Conservation (phyloP, 1,140 invertebrate genomes). For the Pantala flavescens region DNA sequence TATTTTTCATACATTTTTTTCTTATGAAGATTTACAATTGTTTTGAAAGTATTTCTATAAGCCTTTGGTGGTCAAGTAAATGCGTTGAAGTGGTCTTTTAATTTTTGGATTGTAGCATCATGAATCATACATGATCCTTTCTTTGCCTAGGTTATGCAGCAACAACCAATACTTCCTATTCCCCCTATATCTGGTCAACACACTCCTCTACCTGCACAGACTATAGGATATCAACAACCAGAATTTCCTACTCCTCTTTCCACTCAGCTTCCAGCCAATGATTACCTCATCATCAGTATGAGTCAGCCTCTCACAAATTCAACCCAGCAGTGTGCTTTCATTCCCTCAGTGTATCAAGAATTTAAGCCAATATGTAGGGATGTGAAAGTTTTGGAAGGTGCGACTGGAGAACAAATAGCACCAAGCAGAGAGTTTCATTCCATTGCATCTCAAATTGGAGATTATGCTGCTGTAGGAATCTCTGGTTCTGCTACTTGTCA, state of each 20-base stretch:
- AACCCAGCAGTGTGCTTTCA: neutral
- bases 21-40: too few relatives aligned
- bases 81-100: too few relatives aligned
- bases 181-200: slow-evolving; percentile 14
- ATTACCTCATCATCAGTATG: neutral
- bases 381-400: neutral
- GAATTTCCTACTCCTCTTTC: neutral
- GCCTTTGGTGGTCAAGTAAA: too few relatives aligned
- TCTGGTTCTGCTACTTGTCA: neutral
- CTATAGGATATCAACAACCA: neutral
- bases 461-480: neutral
- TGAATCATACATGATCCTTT: too few relatives aligned
- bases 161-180: slow-evolving; percentile 16
- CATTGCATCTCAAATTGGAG: neutral
- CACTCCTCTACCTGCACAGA: neutral
- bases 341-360: neutral
- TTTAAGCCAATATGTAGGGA: neutral
- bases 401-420: neutral
- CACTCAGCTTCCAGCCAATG: neutral
- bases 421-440: neutral
- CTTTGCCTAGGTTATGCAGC: neutral
- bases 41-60: too few relatives aligned
- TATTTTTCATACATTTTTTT: too few relatives aligned
- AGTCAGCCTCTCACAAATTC: neutral
- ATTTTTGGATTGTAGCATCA: too few relatives aligned